Percentiles rank a stretch among this genome's conserved stretches.
Evolutionary conservation across 1,140 invertebrate species (phyloP).

Genomic region (Marisa cornuarietis): DNA sequence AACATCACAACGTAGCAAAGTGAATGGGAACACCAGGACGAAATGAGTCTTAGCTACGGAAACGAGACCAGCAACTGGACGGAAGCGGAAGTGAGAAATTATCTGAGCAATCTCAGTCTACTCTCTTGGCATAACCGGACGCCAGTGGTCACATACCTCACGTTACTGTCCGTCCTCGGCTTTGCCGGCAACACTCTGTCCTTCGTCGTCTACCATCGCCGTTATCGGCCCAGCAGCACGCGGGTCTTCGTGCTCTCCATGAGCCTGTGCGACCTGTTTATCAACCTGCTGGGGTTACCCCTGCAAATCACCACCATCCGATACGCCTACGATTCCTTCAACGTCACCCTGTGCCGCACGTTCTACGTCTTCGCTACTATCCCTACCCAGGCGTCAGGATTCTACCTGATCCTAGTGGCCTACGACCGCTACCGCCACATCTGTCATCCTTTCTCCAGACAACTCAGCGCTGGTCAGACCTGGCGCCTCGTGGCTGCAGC

Average conservation of each 20-base stretch:
- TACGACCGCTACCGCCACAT: conserved; percentile 46
- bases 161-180: conserved; percentile 34
- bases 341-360: conserved; percentile 37
- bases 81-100: no score
- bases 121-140: no score
- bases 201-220: conserved; percentile 35
- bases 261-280: conserved; percentile 37
- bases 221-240: conserved; percentile 34
- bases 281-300: conserved; percentile 34
- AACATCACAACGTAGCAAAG: no score
- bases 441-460: conserved; percentile 38
- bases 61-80: no score
- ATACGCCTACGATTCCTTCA: conserved; percentile 42
- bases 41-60: no score
- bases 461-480: conserved; percentile 25
- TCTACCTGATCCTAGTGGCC: conserved; percentile 47
- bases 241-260: conserved; percentile 39
- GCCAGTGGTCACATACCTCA: conserved; percentile 35
- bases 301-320: conserved; percentile 49
- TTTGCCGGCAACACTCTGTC: conserved; percentile 40
- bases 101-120: no score
- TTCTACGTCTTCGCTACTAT: conserved; percentile 40
- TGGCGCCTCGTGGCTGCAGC: conserved; percentile 21
- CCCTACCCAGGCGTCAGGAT: conserved; percentile 40
- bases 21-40: no score